Base-by-base conservation (phyloP, 2,113 vertebrate species). In the Trinectes maculatus region DNA sequence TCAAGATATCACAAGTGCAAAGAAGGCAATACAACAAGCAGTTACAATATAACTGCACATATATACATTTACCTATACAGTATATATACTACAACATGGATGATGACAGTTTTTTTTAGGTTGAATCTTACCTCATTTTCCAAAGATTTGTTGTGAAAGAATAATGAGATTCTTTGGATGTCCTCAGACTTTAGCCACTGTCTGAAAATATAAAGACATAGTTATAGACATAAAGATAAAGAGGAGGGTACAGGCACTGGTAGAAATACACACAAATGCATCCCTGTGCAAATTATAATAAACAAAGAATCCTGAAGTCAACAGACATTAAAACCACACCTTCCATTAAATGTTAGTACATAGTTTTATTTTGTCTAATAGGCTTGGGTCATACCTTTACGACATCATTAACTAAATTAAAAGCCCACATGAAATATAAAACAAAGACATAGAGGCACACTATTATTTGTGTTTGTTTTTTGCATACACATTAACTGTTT, bases 101-200 rank as follows among this genome's bases (percentile, higher is more conserved):
- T 59, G 8, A 68, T 77, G 84, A 4, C 21, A 21, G 7, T 54
- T 10, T 49, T 26, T 5, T 54, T 13, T 49, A 3, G 15, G 34
- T 6, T 40, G 21, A 8, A 1, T 61, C 82, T 94, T 94, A 98
- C 97, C 92, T 99, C 96, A 85, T 97, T 98, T 82, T 99, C 97
- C 75, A 98, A 87, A 28, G 93, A 87, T 88, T 96, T 96, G 84
- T 98, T 97, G 73, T 99, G 97, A 90, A 99, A 99, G 86, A 98
- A 95, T 77, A 99, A 89, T 1, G 96, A 97, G 92, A 98, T 97
- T 91, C 97, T 95, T 85, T 99, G 96, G 86, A 99, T 98, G 71
- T 99, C 97, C 80, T 99, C 96, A 12, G 97, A 99, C 86, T 99
- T 99, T 40, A 98, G 94, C 97, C 97, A 99, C 49, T 99, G 97